A percentile compares a stretch with the other conserved stretches of the same genome.
Conservation (phyloP, 2,888 invertebrate genomes). For the Drosophila planitibia region DNA sequence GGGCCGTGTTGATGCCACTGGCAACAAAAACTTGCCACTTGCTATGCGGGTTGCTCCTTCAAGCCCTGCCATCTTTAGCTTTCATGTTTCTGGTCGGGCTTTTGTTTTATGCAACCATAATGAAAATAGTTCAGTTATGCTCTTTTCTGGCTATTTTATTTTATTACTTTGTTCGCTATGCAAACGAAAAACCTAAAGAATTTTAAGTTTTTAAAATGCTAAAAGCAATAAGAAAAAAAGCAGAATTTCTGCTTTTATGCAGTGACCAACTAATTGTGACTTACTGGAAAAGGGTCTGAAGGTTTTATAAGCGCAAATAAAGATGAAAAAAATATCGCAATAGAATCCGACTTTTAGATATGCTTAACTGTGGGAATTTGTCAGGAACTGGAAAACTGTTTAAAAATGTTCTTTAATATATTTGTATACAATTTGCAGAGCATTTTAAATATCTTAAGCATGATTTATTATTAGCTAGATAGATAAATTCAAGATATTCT, state of each 20-base stretch:
- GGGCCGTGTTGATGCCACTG: conserved; percentile 37
- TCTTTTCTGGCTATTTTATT: conserved; percentile 63
- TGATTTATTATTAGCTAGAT: background rate
- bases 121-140: conserved; percentile 53
- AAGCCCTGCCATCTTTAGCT: background rate
- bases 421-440: background rate
- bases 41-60: conserved; percentile 11
- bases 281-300: conserved; percentile 6
- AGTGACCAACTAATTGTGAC: conserved; percentile 21
- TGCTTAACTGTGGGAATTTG: background rate
- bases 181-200: conserved; percentile 2
- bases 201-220: conserved; percentile 37
- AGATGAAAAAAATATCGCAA: conserved; percentile 12
- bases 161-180: conserved; percentile 49
- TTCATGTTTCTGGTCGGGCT: conserved; percentile 9
- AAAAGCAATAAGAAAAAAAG: background rate
- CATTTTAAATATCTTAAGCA: background rate
- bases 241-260: conserved; percentile 5
- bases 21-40: conserved; percentile 47
- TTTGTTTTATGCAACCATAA: conserved; percentile 64
- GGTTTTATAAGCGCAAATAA: conserved; percentile 52
- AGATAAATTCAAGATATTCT: background rate
- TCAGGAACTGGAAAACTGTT: background rate
- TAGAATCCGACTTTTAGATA: background rate
- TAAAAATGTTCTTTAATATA: background rate